phyloP scores from a whole-genome alignment of 2,888 invertebrate genomes.

The Tetrapedia diversipes region DNA sequence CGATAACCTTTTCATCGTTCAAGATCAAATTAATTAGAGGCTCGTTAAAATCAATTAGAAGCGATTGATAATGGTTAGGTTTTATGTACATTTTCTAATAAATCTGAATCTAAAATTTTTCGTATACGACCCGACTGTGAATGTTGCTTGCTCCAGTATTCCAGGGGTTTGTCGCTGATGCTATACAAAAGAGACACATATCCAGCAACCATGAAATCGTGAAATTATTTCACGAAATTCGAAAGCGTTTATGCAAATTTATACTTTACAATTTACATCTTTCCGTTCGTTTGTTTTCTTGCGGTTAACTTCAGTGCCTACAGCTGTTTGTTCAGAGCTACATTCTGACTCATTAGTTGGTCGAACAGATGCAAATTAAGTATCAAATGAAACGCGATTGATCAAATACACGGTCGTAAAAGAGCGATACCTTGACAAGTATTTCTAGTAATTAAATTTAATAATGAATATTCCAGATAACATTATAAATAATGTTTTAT shows the following conservation, averaged over 20 bases:
- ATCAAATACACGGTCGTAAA: neutral
- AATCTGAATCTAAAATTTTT: conserved; percentile 69
- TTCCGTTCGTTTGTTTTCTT: conserved; percentile 47
- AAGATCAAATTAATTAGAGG: conserved; percentile 1
- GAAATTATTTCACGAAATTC: conserved; percentile 20
- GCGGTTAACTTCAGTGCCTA: conserved; percentile 18
- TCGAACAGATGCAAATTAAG: neutral
- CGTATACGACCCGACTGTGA: conserved; percentile 69
- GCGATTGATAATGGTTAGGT: neutral
- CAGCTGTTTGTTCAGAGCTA: neutral
- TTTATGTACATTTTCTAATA: conserved; percentile 71
- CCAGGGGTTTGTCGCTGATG: conserved; percentile 92
- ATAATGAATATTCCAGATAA: too few species aligned
- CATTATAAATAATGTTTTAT: too few species aligned
- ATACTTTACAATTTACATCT: conserved; percentile 47
- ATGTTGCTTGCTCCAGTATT: conserved; percentile 92
- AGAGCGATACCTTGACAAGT: neutral
- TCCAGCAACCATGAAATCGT: conserved; percentile 84
- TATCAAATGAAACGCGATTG: neutral
- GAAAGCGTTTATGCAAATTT: conserved; percentile 6
- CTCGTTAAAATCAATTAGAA: neutral
- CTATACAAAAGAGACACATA: conserved; percentile 92
- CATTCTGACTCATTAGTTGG: neutral
- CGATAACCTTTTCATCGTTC: conserved; percentile 89
- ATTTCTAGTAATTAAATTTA: too few species aligned